A percentile compares a stretch with the other conserved stretches of the same genome.
Conservation (phyloP, 2,888 invertebrate genomes). For the Trilocha varians region DNA sequence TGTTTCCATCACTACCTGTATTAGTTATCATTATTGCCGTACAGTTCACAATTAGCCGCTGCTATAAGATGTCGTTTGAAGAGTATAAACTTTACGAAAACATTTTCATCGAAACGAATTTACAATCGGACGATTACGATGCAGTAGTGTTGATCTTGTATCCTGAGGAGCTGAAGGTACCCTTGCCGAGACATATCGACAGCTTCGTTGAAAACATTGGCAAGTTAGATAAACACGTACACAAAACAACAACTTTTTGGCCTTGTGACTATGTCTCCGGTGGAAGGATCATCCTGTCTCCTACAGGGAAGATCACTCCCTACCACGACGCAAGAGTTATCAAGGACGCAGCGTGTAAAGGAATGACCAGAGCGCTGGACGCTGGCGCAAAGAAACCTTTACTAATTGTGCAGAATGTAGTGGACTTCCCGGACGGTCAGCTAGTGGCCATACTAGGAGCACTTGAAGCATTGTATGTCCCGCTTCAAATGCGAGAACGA, state of each 20-base stretch:
- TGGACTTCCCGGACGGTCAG: constrained; percentile 81
- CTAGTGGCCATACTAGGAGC: constrained; percentile 89
- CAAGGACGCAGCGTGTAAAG: constrained; percentile 82
- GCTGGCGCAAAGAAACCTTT: constrained; percentile 88
- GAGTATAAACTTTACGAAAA: constrained; percentile 54
- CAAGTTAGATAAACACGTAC: constrained; percentile 48
- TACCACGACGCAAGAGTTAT: constrained; percentile 59
- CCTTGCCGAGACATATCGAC: constrained; percentile 50
- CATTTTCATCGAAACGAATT: constrained; percentile 56
- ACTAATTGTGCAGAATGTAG: constrained; percentile 78
- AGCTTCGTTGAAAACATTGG: constrained; percentile 43
- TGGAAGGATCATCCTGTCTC: constrained; percentile 79
- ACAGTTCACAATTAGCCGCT: not conserved
- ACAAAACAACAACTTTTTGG: constrained; percentile 72
- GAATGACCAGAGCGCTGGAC: constrained; percentile 84
- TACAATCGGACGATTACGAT: constrained; percentile 72
- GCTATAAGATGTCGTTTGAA: constrained; percentile 6
- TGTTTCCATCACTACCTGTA: too few species aligned
- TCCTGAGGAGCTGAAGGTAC: constrained; percentile 58
- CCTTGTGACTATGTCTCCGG: constrained; percentile 76
- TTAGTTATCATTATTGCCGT: too few species aligned
- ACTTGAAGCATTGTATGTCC: constrained; percentile 89
- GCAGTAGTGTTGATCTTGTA: constrained; percentile 75
- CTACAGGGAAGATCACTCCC: constrained; percentile 83
- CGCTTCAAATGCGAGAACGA: constrained; percentile 82